Evolutionary conservation across 2,113 vertebrate species (phyloP), one percentile per base, ranked within the genome.

Genomic region (Larimichthys polyactis): DNA sequence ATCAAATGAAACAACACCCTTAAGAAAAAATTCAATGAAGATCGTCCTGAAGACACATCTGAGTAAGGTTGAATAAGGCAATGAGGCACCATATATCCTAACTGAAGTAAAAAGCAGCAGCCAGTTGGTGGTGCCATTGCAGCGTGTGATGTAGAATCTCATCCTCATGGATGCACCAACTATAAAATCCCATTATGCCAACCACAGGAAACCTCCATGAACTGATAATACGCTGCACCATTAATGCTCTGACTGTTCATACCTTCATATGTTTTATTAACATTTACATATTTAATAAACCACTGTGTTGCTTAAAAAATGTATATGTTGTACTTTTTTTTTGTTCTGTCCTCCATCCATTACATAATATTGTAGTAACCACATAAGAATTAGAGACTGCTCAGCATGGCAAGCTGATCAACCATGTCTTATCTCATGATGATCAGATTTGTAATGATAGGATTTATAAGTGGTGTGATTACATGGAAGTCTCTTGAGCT

Each of bases 381-480:
- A 14, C 58, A 27, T 43, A 65, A 44, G 1, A 54, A 27, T 43
- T 65, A 43, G 29, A 43, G 52, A 63, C 48, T 12, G 14, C n/a
- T 64, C 60, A 22, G 44, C 36, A 51, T 7, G 44, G 44, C 27
- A 62, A 51, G 12, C 46, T 51, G 57, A 36, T 73, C 17, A 20
- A 1, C 27, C 8, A 36, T 11, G 58, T 27, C 51, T 51, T 40
- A 51, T 3, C 24, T 62, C 24, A 49, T 40, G 36, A 40, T 40
- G 36, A 40, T 40, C 36, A 40, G 36, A 40, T 40, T 40, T 40
- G 7, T 59, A 32, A n/a, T 36, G 11, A 48, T 14, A 7, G 40
- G 16, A 72, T 15, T 71, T 29, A 72, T 9, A 59, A 72, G 59
- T 15, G 58, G 36, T 71, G 36, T 44, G 36, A 71, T 44, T 71